A percentile compares a stretch with the other conserved stretches of the same genome.
These are phyloP conservation scores for Pangasius macronema DNA, from an alignment of 2,797 vertebrate genomes.

Conservation along the genomic window DNA sequence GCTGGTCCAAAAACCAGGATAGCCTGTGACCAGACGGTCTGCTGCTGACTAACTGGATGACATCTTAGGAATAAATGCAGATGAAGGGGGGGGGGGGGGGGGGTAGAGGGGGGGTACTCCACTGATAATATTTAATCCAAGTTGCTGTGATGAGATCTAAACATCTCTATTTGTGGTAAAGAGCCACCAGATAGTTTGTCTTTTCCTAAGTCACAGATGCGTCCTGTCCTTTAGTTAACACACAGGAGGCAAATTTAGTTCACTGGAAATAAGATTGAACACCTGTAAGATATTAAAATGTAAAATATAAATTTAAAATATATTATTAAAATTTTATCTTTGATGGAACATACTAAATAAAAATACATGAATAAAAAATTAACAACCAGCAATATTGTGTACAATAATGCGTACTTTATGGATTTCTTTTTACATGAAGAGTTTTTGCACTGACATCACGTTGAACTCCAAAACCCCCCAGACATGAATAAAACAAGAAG, in stretches of 20 bases:
- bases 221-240: slow-evolving; percentile 1
- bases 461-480: too few relatives aligned
- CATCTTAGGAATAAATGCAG: slow-evolving; percentile 41
- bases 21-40: slow-evolving; percentile 56
- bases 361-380: neutral
- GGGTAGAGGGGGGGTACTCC: slow-evolving; percentile 39
- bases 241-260: neutral
- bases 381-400: neutral
- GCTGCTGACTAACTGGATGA: slow-evolving; percentile 63
- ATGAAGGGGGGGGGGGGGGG: neutral
- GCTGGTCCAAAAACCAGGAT: slow-evolving; percentile 56
- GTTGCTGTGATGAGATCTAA: slow-evolving; percentile 56
- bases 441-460: neutral
- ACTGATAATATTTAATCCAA: slow-evolving; percentile 57
- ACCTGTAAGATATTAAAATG: neutral
- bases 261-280: neutral
- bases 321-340: neutral
- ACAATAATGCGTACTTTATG: neutral
- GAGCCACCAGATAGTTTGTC: slow-evolving; percentile 31
- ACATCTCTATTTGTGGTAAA: slow-evolving; percentile 32
- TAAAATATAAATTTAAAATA: too few relatives aligned
- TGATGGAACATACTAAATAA: neutral
- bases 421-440: neutral
- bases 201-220: slow-evolving; percentile 19
- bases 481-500: neutral